phyloP scores from a whole-genome alignment of 1,140 invertebrate genomes.

The Aphis gossypii region DNA sequence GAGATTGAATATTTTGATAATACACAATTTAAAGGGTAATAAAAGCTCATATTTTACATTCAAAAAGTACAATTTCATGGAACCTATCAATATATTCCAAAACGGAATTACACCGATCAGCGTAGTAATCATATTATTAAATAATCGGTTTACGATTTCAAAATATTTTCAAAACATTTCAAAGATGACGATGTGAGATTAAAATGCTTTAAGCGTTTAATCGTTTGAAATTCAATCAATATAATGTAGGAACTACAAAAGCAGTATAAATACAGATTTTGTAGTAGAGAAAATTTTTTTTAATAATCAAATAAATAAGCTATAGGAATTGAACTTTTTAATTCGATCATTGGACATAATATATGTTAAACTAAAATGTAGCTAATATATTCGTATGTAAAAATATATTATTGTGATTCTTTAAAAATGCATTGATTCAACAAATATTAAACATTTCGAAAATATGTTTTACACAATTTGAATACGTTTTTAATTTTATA shows the following conservation, averaged over 20 bases:
- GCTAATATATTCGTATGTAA: too few species aligned
- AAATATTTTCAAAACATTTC: background rate
- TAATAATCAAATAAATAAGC: background rate
- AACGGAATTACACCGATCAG: background rate
- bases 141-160: background rate
- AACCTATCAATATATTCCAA: background rate
- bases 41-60: background rate
- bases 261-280: background rate
- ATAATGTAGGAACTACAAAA: background rate
- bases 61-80: background rate
- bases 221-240: background rate
- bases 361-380: background rate
- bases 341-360: background rate
- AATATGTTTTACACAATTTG: background rate
- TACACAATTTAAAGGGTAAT: background rate
- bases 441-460: background rate
- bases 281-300: background rate
- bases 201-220: background rate
- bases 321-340: background rate
- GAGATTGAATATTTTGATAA: background rate
- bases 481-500: background rate
- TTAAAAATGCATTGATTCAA: background rate
- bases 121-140: background rate
- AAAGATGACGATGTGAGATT: background rate
- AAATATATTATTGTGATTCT: background rate